Evolutionary conservation across 2,113 vertebrate species (phyloP).

Genomic region (Illadopsis cleaveri): DNA sequence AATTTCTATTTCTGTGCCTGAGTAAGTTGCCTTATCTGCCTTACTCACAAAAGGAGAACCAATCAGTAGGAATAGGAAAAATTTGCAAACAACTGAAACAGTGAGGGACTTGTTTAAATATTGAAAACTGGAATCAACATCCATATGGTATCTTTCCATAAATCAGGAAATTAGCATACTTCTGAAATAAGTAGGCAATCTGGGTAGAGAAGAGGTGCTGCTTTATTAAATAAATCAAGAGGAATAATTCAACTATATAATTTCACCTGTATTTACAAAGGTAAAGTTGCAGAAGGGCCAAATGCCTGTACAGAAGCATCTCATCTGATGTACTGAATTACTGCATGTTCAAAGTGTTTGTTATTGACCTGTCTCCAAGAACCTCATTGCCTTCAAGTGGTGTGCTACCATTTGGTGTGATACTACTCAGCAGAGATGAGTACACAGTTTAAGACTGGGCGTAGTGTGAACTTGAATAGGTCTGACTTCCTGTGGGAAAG

Average conservation of each 20-base stretch:
- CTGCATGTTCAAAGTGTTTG: not conserved
- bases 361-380: not conserved
- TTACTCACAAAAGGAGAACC: not conserved
- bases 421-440: not conserved
- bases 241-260: not conserved
- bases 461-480: not conserved
- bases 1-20: not conserved
- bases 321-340: not conserved
- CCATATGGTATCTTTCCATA: not conserved
- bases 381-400: not conserved
- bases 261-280: not conserved
- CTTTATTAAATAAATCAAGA: not conserved
- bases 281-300: not conserved
- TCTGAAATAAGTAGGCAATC: not conserved
- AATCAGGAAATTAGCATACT: not conserved
- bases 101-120: not conserved
- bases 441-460: not conserved
- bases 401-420: not conserved
- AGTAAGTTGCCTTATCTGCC: not conserved
- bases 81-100: not conserved
- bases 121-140: not conserved
- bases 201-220: not conserved
- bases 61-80: not conserved
- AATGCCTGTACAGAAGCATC: not conserved
- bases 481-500: slow-evolving; percentile 20